phyloP scores from a whole-genome alignment of 2,113 vertebrate species.

The Aix galericulata region DNA sequence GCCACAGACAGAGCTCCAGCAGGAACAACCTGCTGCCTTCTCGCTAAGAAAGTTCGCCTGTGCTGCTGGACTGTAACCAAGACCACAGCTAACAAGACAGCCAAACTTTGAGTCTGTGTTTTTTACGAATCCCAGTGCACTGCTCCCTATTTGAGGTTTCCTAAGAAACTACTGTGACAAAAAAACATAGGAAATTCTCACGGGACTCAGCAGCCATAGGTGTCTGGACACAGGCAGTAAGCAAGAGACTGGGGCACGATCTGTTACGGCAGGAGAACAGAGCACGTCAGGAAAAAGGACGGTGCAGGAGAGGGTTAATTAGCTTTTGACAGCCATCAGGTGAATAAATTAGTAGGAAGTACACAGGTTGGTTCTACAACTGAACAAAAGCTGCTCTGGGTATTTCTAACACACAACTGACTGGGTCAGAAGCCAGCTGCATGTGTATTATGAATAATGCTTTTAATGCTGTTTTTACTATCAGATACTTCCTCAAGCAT shows the following conservation, averaged over 20 bases:
- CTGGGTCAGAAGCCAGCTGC: neutral
- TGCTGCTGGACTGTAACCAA: neutral
- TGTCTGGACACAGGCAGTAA: neutral
- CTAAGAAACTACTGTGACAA: neutral
- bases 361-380: neutral
- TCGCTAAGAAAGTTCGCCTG: neutral
- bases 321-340: neutral
- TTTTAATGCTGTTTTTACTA: neutral
- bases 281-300: neutral
- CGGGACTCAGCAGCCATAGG: accelerated
- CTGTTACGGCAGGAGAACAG: neutral
- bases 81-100: neutral
- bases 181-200: neutral
- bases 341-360: neutral
- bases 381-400: neutral
- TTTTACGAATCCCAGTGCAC: neutral
- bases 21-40: neutral
- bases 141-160: neutral
- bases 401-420: neutral
- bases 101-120: neutral
- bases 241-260: accelerated
- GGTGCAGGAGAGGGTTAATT: neutral
- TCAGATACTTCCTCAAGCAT: neutral
- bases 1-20: neutral
- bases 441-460: neutral